These are phyloP conservation scores for Podarcis raffonei DNA, from an alignment of 2,113 vertebrate species.

Conservation along the genomic window DNA sequence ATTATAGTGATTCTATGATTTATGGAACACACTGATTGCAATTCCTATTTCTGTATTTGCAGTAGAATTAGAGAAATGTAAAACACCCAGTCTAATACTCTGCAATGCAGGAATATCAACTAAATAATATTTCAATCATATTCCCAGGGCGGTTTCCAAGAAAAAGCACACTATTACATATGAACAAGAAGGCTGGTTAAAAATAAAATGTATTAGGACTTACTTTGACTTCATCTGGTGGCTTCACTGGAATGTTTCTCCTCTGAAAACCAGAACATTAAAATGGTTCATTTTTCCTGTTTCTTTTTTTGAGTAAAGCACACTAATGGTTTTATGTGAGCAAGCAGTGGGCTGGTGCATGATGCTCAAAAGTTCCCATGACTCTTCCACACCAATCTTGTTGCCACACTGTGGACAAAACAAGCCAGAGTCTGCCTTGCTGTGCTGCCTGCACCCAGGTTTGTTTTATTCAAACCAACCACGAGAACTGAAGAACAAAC, in stretches of 20 bases:
- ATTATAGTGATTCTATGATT: background rate
- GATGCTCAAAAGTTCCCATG: too few relatives aligned
- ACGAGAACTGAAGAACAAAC: too few relatives aligned
- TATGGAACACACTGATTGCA: background rate
- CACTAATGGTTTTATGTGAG: too few relatives aligned
- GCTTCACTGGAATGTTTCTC: slow-evolving; percentile 83
- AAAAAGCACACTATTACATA: background rate
- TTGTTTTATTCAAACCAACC: too few relatives aligned
- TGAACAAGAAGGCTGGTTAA: background rate
- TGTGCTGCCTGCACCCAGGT: too few relatives aligned
- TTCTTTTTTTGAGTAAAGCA: background rate
- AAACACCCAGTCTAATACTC: too few relatives aligned
- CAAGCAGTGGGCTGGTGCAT: too few relatives aligned
- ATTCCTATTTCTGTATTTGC: background rate
- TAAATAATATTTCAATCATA: background rate
- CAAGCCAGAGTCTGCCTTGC: too few relatives aligned
- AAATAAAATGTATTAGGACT: slow-evolving; percentile 43
- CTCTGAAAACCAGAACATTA: slow-evolving; percentile 79
- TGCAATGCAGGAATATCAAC: too few relatives aligned
- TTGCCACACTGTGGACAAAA: too few relatives aligned
- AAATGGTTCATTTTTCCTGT: background rate
- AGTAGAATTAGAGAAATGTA: background rate
- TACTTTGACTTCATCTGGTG: slow-evolving; percentile 85
- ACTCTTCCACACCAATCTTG: too few relatives aligned
- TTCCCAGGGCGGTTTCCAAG: background rate